These are phyloP conservation scores for Strigamia crassipes DNA, from an alignment of 2,888 invertebrate species.

Conservation along the genomic window DNA sequence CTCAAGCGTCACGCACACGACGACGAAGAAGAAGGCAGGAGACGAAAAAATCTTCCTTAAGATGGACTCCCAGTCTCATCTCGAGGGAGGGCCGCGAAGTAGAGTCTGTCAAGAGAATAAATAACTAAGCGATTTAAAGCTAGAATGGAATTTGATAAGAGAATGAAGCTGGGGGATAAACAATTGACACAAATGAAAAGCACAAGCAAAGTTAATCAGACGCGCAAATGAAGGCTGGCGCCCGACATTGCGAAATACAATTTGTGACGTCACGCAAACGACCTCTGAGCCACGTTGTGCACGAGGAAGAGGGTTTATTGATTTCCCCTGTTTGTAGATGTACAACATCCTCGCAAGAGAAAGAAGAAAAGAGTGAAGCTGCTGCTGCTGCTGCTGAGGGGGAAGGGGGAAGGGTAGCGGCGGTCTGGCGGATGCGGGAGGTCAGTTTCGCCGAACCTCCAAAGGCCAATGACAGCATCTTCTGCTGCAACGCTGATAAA, in stretches of 20 bases:
- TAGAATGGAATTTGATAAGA: neutral
- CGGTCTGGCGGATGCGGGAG: constrained; percentile 7
- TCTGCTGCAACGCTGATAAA: constrained; percentile 42
- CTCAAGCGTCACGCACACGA: constrained; percentile 14
- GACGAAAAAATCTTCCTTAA: neutral
- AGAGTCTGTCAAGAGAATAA: constrained; percentile 32
- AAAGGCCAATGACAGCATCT: constrained; percentile 42
- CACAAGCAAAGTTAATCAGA: constrained; percentile 40
- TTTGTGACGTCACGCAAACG: constrained; percentile 42
- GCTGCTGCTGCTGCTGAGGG: no score
- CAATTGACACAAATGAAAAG: constrained; percentile 42
- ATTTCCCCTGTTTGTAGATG: constrained; percentile 42
- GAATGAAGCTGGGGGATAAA: neutral
- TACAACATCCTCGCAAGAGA: constrained; percentile 29
- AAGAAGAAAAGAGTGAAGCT: constrained; percentile 23
- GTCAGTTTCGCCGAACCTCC: constrained; percentile 40
- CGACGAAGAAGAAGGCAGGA: neutral
- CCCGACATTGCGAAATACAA: constrained; percentile 32
- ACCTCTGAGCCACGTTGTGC: constrained; percentile 35
- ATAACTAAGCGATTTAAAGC: neutral
- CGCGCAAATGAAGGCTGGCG: constrained; percentile 25
- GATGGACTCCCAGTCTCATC: constrained; percentile 16
- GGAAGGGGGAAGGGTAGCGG: neutral
- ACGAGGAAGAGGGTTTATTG: constrained; percentile 27
- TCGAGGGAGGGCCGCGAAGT: neutral